Percentiles rank a stretch among this genome's conserved stretches.
Conservation (phyloP, 2,888 invertebrate species). For the Meandrusa payeni region DNA sequence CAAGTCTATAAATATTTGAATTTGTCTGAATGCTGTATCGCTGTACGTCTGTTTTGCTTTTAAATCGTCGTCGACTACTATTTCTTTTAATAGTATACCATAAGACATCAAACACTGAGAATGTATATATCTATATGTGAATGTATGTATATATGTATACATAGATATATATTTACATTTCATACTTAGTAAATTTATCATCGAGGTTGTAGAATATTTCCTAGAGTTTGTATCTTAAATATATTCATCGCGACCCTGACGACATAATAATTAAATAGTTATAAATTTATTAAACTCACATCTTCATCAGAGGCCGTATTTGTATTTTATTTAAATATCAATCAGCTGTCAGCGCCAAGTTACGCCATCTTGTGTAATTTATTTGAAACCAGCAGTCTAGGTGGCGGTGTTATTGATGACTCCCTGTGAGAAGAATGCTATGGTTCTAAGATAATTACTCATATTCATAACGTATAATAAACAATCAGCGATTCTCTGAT, state of each 20-base stretch:
- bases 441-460: background rate
- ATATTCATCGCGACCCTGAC: constrained; percentile 7
- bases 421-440: constrained; percentile 7
- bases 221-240: too few relatives aligned
- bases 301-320: constrained; percentile 28
- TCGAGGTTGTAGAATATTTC: too few relatives aligned
- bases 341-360: constrained; percentile 34
- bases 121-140: too few relatives aligned
- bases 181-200: too few relatives aligned
- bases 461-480: constrained; percentile 4
- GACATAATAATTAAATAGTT: constrained; percentile 22
- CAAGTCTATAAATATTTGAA: background rate
- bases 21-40: too few relatives aligned
- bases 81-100: too few relatives aligned
- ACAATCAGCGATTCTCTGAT: background rate
- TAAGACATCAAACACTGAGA: too few relatives aligned
- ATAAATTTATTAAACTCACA: constrained; percentile 27
- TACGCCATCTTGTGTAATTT: constrained; percentile 20
- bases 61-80: background rate
- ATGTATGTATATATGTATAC: too few relatives aligned
- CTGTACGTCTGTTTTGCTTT: background rate
- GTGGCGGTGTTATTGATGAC: constrained; percentile 6
- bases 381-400: constrained; percentile 4
- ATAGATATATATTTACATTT: too few relatives aligned
- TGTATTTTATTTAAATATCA: constrained; percentile 36